Base-by-base conservation (phyloP, 2,113 vertebrate species). In the Psilopsiagon aurifrons region DNA sequence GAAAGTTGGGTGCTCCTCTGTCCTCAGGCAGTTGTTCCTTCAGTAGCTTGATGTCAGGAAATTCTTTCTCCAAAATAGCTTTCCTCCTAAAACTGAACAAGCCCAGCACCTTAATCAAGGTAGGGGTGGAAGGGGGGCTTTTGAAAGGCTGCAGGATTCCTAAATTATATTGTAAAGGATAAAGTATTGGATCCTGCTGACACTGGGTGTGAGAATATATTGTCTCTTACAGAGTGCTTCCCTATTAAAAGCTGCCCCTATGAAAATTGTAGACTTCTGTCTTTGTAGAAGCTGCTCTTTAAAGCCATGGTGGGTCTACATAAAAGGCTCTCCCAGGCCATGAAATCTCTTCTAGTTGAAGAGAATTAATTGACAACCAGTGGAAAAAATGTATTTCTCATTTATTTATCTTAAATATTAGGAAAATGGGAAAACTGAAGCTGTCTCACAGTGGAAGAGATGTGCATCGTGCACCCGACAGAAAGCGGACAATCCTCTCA, bases 1-100 rank as follows among this genome's bases (percentile, higher is more conserved):
- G 10, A 2, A 9, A 20, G 12, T 3, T 27, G 33, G 6, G 1
- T 17, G 13, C 9, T 62, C 10, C 60, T 44, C 33, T 9, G 0
- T 59, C 33, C 23, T 23, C 27, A 7, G 69, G 60, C 4, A 1
- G 54, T 14, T 63, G 10, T 75, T 63, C 23, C 17, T 57, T 64
- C 41, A 25, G 0, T 43, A 51, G 31, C 37, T 59, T 7, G 19
- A 7, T 11, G 29, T 39, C 19, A 9, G 59, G 10, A 47, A 73
- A 47, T 31, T 52, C 66, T 60, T 41, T 14, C 17, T 46, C 51
- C 37, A 35, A 0, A 10, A 3, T 27, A 51, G 41, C 29, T 35
- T 15, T 35, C 15, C 17, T 54, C 17, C 13, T 11, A 37, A 33
- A 49, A 14, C 6, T 6, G 5, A 57, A 41, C 23, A 27, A 35